Conservation (phyloP, 2,113 vertebrate genomes). For the Panthera tigris region DNA sequence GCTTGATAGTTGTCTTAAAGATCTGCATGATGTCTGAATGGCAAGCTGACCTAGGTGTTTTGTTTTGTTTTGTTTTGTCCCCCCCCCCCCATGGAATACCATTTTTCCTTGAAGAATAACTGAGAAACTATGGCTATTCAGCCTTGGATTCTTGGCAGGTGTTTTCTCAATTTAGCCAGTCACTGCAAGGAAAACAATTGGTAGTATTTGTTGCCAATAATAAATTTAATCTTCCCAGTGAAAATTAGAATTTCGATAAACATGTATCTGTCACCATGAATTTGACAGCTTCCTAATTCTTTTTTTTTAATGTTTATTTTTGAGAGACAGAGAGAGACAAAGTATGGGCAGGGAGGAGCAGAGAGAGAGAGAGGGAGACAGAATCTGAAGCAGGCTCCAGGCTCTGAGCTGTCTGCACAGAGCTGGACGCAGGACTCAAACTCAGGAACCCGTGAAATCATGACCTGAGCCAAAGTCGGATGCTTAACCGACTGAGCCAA, state of each 20-base stretch:
- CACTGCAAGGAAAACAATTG: neutral
- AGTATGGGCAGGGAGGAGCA: too few relatives aligned
- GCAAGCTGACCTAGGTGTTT: neutral
- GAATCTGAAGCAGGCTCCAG: too few relatives aligned
- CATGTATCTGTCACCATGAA: neutral
- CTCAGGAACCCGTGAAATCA: too few relatives aligned
- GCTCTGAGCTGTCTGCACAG: too few relatives aligned
- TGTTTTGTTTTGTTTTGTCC: neutral
- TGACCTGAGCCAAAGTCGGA: too few relatives aligned
- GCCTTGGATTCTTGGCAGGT: neutral
- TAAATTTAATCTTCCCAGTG: neutral
- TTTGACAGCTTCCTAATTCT: neutral
- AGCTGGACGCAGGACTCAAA: too few relatives aligned
- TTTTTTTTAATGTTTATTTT: too few relatives aligned
- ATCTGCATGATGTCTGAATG: neutral
- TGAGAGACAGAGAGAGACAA: too few relatives aligned
- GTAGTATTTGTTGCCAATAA: neutral
- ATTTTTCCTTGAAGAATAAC: slow-evolving; percentile 2
- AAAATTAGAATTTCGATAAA: slow-evolving; percentile 42
- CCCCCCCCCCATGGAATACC: neutral
- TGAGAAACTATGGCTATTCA: neutral
- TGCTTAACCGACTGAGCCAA: too few relatives aligned
- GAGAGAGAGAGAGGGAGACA: too few relatives aligned
- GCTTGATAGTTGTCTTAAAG: neutral
- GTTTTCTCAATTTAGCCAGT: neutral